phyloP scores from a whole-genome alignment of 2,113 vertebrate species.

The Gavialis gangeticus region DNA sequence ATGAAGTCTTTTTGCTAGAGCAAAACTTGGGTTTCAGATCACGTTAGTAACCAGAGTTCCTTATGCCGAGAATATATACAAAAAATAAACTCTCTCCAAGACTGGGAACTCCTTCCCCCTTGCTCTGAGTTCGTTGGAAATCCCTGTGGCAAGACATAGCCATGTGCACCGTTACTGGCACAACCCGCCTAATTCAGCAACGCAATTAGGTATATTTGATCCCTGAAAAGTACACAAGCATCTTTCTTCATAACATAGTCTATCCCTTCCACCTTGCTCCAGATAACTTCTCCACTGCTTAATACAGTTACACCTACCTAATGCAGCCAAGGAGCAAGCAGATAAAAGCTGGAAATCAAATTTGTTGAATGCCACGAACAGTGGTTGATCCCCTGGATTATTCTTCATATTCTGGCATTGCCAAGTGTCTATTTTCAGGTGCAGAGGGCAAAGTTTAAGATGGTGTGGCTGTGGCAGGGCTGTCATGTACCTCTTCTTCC shows the following conservation, averaged over 20 bases:
- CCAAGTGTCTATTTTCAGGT: not conserved
- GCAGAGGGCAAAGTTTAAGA: not conserved
- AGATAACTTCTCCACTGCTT: rapidly evolving
- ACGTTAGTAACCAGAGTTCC: no score
- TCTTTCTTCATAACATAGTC: not conserved
- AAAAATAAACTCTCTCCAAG: no score
- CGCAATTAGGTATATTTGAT: not conserved
- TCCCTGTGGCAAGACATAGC: not conserved
- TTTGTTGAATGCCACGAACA: not conserved
- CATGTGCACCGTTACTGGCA: not conserved
- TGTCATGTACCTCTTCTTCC: not conserved
- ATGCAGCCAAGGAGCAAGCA: rapidly evolving
- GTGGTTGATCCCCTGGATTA: not conserved
- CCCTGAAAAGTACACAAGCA: not conserved
- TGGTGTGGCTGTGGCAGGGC: not conserved
- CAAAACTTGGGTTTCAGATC: no score
- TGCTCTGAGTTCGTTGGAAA: not conserved
- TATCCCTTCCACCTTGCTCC: not conserved
- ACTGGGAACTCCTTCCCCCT: not conserved
- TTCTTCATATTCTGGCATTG: not conserved
- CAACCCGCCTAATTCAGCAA: not conserved
- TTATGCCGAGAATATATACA: no score
- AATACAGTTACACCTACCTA: not conserved
- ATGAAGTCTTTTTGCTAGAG: no score
- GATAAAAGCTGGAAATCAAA: not conserved